A percentile compares a stretch with the other conserved stretches of the same genome.
Evolutionary conservation across 2,797 vertebrate species (phyloP).

Genomic region (Karalla daura): DNA sequence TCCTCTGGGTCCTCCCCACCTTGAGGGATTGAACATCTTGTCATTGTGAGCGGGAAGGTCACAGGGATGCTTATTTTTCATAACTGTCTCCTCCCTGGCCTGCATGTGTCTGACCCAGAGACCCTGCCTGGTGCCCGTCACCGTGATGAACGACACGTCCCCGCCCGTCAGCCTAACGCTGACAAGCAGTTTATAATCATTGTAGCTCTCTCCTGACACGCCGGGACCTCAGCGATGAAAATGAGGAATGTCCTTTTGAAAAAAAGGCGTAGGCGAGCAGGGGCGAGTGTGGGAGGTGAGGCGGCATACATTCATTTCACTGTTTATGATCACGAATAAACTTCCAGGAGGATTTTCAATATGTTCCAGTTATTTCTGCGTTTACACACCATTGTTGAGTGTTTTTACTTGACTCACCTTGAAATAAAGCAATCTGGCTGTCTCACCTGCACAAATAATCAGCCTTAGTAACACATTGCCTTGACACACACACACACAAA

Average conservation of each 20-base stretch:
- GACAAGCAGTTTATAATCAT: constrained; percentile 53
- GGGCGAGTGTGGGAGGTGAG: not conserved
- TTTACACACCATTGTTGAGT: not conserved
- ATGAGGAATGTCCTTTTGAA: constrained; percentile 20
- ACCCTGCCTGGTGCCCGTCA: constrained; percentile 42
- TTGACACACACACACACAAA: not conserved
- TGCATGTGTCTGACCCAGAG: constrained; percentile 34
- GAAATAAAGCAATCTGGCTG: not conserved
- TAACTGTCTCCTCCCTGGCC: constrained; percentile 1
- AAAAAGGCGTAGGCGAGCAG: not conserved
- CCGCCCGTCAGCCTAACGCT: constrained; percentile 25
- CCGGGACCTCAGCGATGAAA: constrained; percentile 5
- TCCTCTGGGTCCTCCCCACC: constrained; percentile 17
- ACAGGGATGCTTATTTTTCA: constrained; percentile 38
- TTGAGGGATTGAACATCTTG: constrained; percentile 35
- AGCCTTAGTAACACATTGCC: too few species aligned
- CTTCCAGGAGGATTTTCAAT: not conserved
- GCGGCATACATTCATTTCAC: constrained; percentile 16
- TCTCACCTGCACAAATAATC: not conserved
- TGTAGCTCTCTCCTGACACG: constrained; percentile 30
- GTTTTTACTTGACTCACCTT: not conserved
- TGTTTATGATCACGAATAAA: not conserved
- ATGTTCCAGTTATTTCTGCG: not conserved
- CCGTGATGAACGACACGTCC: constrained; percentile 53
- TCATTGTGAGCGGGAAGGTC: constrained; percentile 48